Base-by-base conservation (phyloP, 2,797 vertebrate genomes). In the Taenioides sp. region DNA sequence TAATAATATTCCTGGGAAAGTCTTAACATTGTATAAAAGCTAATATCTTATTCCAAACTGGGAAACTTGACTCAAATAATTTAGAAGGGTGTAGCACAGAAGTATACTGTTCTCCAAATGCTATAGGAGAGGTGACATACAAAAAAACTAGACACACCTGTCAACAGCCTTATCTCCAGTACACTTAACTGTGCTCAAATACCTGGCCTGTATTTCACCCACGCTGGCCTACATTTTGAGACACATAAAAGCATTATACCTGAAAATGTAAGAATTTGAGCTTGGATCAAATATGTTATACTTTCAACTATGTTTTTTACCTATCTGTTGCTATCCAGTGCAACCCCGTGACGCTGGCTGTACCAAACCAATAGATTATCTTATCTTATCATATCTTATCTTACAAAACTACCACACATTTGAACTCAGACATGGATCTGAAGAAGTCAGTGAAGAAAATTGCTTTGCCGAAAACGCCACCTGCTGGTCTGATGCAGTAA, bases 381-480 rank as follows among this genome's bases (percentile, higher is more conserved):
- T 47, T 6, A 28, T 28, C 22, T 47, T 5, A n/a, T n/a, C n/a
- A n/a, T 37, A 37, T 37, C 40, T 47, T 6, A 18, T 60, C 63
- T 68, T 31, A 14, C 65, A 77, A 84, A 82, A 69, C 14, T 16
- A 47, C 73, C 76, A 76, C 65, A 4, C 25, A 57, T 57, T n/a
- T 5, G 11, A 11, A n/a, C 0, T 10, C 22, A 4, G 25, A 12
- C 23, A 22, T 57, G 11, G 22, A 59, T 63, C 67, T 81, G 72
- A 69, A 43, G 22, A 69, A 27, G 14, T 49, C n/a, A 55, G 71
- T 55, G 18, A 50, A 50, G 4, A 50, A 28, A 16, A 78, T 58
- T 73, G 72, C 70, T 82, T 84, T 79, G 27, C 69, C 83, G 10
- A 70, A 59, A 67, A 49, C 78, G 70, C 62, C 59, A 40, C 62